Conservation (phyloP, 2,113 vertebrate genomes). For the Pavo muticus region DNA sequence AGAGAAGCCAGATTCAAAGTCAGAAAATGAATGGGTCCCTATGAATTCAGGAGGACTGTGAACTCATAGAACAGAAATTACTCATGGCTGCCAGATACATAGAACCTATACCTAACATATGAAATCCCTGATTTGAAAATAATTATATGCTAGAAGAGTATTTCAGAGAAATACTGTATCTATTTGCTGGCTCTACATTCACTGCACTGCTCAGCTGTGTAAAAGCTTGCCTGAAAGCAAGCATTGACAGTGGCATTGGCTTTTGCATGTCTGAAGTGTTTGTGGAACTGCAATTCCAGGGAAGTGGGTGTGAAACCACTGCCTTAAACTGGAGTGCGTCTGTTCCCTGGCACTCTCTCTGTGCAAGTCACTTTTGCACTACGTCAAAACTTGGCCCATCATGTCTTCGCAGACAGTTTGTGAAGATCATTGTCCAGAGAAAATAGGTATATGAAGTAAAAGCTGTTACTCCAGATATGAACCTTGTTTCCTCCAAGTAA, state of each 20-base stretch:
- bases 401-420: neutral
- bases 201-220: neutral
- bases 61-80: neutral
- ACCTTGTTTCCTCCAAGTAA: neutral
- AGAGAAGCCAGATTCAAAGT: neutral
- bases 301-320: slow-evolving; percentile 8
- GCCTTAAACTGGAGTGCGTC: neutral
- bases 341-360: neutral
- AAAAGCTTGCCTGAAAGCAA: neutral
- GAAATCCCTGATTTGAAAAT: neutral
- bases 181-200: neutral
- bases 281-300: neutral
- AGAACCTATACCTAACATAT: neutral
- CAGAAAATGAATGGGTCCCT: neutral
- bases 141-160: neutral
- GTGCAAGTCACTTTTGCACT: neutral
- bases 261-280: neutral
- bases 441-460: neutral
- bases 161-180: neutral
- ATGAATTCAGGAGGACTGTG: neutral
- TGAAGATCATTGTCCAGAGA: neutral
- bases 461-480: neutral
- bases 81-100: neutral
- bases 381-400: neutral
- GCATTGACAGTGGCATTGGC: neutral